phyloP scores from a whole-genome alignment of 1,140 invertebrate genomes.

The Fragariocoptes setiger region DNA sequence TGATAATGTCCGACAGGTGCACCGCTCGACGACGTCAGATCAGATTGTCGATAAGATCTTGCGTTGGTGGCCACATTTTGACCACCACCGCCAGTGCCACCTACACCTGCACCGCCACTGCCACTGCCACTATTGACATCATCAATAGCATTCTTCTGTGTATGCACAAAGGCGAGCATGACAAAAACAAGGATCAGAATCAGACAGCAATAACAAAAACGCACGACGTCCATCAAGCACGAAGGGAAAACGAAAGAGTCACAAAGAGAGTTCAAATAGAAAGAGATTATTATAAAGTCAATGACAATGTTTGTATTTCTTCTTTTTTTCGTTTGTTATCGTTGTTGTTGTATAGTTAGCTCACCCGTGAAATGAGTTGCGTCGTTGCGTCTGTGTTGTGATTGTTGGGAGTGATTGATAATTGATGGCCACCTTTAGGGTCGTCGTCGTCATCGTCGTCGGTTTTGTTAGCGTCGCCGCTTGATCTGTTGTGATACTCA shows the following conservation, averaged over 20 bases:
- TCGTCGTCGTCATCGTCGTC: too few species aligned
- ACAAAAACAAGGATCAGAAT: too few species aligned
- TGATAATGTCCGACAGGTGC: slow-evolving; percentile 15
- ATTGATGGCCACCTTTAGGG: too few species aligned
- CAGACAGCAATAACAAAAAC: too few species aligned
- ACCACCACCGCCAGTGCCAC: slow-evolving; percentile 4
- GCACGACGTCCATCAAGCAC: too few species aligned
- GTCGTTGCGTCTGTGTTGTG: slow-evolving; percentile 11
- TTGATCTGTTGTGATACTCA: slow-evolving; percentile 48
- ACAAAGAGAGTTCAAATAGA: too few species aligned
- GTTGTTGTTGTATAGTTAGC: not conserved
- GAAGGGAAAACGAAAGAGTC: too few species aligned
- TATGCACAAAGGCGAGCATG: too few species aligned
- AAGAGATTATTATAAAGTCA: too few species aligned
- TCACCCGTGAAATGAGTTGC: not conserved
- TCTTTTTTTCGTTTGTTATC: not conserved
- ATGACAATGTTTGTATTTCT: too few species aligned
- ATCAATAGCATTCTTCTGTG: not conserved
- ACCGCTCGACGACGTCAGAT: slow-evolving; percentile 38
- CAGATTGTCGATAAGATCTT: slow-evolving; percentile 8
- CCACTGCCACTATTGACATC: slow-evolving; percentile 3
- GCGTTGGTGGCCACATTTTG: not conserved
- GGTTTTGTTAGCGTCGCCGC: too few species aligned
- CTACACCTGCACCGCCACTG: slow-evolving; percentile 2
- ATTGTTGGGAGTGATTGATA: too few species aligned